Base-by-base conservation (phyloP, 2,888 invertebrate species). In the Pseudococcus jackbeardsleyi region DNA sequence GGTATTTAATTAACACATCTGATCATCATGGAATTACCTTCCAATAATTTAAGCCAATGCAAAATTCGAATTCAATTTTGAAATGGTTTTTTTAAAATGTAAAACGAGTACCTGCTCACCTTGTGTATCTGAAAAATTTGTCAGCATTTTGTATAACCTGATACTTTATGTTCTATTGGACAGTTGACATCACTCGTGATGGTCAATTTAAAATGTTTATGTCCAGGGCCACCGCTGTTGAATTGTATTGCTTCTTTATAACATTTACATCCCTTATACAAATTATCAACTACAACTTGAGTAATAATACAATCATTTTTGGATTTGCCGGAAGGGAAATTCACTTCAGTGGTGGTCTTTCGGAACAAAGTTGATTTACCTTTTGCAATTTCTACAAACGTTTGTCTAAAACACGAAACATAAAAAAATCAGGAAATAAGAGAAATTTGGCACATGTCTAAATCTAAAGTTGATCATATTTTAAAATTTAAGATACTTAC, bases 271-370 rank as follows among this genome's bases (percentile, higher is more conserved):
- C 17, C 39, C 39, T 33, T 33, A 17, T 77, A 39, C 15, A 77
- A 15, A 79, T 79, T 79, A 19, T 42, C 79, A n/a, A 79, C n/a
- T 3, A 26, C 3, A 12, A 79, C 42, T 1, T 26, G 7, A n/a
- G 79, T 79, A 79, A 79, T 79, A 79, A 5, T 7, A 42, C 79
- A 79, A n/a, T 79, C 1, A n/a, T 46, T 79, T 39, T 79, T 42
- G 0, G 39, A n/a, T n/a, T 42, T 42, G 5, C 42, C 42, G 1
- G 79, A 79, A 9, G 79, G 79, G n/a, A 42, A 46, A 12, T 42
- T 22, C 39, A 79, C 79, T 79, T 42, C 26, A n/a, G 11, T 42
- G 22, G 46, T 19, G 42, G 42, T 79, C 19, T 79, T 79, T n/a
- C 42, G 17, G 1, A 79, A 12, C 17, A 33, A 0, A 42, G 42